Conservation (phyloP, 2,797 vertebrate genomes). For the Microcaecilia unicolor region DNA sequence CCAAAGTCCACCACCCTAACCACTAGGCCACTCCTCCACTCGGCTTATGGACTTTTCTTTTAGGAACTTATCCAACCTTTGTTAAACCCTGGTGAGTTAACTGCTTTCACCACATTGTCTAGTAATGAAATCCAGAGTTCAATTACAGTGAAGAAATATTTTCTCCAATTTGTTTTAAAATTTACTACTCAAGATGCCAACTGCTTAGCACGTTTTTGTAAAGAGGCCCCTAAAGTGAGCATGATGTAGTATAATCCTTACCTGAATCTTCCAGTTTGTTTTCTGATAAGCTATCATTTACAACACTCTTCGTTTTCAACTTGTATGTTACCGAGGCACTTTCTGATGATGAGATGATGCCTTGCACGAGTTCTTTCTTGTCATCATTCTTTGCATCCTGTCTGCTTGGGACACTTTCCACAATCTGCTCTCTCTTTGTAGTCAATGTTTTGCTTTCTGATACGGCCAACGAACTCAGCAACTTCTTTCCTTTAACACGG, state of each 20-base stretch:
- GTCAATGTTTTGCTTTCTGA: constrained; percentile 39
- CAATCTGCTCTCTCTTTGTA: constrained; percentile 16
- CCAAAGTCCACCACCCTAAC: too few relatives aligned
- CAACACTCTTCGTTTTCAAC: constrained; percentile 36
- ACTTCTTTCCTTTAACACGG: constrained; percentile 52
- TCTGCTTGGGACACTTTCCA: constrained; percentile 29
- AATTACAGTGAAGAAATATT: too few relatives aligned
- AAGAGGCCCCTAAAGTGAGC: too few relatives aligned
- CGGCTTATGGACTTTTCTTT: too few relatives aligned
- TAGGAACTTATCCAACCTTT: too few relatives aligned
- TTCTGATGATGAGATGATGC: constrained; percentile 32
- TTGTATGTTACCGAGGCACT: constrained; percentile 26
- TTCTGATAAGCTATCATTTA: constrained; percentile 40
- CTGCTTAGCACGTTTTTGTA: too few relatives aligned
- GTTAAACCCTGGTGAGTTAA: too few relatives aligned
- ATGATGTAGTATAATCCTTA: constrained; percentile 43
- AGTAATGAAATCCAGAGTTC: too few relatives aligned
- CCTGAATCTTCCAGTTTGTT: constrained; percentile 46
- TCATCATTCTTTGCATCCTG: constrained; percentile 37
- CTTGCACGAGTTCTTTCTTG: constrained; percentile 16
- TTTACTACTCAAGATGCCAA: too few relatives aligned
- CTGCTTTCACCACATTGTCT: too few relatives aligned
- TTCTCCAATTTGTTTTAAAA: too few relatives aligned
- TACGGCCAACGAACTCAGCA: constrained; percentile 27
- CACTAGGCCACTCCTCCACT: too few relatives aligned